These are phyloP conservation scores for Tylochromis polylepis DNA, from an alignment of 2,113 vertebrate species.

Conservation along the genomic window DNA sequence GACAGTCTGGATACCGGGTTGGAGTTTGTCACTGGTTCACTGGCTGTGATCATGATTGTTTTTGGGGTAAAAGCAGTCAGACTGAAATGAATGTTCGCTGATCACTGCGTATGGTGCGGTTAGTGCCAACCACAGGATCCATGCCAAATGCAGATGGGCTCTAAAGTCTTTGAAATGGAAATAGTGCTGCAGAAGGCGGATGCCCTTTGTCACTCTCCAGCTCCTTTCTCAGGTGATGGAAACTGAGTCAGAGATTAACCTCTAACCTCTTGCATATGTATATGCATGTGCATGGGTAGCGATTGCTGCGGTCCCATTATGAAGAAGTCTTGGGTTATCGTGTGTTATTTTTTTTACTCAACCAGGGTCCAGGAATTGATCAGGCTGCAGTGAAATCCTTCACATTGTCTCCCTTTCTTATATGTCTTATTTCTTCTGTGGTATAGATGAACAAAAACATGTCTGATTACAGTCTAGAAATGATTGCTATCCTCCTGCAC, in stretches of 20 bases:
- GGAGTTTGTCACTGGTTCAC: neutral
- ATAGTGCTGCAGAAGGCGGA: conserved; percentile 12
- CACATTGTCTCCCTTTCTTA: neutral
- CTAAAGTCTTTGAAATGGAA: conserved; percentile 54
- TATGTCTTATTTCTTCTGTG: neutral
- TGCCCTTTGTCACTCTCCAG: conserved; percentile 8
- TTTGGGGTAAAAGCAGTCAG: neutral
- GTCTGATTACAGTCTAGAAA: neutral
- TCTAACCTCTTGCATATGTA: neutral
- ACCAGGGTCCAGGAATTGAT: neutral
- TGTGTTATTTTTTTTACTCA: neutral
- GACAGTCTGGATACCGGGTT: neutral
- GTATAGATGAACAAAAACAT: neutral
- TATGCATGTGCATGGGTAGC: neutral
- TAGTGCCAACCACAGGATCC: neutral
- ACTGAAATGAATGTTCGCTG: neutral
- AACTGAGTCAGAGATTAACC: conserved; percentile 20
- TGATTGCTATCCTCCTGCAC: neutral
- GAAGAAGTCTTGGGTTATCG: neutral
- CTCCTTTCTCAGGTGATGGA: conserved; percentile 27
- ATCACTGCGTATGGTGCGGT: neutral
- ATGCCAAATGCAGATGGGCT: conserved; percentile 29
- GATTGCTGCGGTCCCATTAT: neutral
- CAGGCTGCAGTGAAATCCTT: neutral
- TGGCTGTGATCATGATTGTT: neutral